Conservation (phyloP, 2,113 vertebrate species). For the Cyanocitta stelleri region DNA sequence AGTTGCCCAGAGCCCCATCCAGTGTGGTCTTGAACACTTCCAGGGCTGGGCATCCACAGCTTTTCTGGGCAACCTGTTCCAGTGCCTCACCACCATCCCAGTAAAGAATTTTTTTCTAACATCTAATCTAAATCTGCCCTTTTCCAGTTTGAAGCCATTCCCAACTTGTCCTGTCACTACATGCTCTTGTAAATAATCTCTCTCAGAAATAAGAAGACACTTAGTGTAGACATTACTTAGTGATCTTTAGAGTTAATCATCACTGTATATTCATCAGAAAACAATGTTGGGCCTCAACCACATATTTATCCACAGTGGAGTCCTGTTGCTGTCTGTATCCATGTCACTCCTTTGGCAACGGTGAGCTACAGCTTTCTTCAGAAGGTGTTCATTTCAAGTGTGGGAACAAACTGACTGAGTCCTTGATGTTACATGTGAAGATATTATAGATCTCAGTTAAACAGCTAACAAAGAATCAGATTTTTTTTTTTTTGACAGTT, state of each 20-base stretch:
- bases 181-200: not conserved
- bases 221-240: not conserved
- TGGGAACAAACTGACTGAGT: not conserved
- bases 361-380: not conserved
- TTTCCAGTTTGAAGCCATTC: not conserved
- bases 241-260: not conserved
- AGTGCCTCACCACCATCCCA: not conserved
- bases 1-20: not conserved
- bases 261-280: not conserved
- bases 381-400: not conserved
- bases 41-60: not conserved
- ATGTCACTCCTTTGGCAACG: not conserved
- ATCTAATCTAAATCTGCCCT: not conserved
- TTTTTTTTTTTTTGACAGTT: not conserved
- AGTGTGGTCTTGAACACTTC: not conserved
- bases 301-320: accelerated
- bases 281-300: not conserved
- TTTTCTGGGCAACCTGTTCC: not conserved
- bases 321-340: not conserved
- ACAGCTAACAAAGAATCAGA: not conserved
- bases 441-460: not conserved
- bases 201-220: not conserved
- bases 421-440: not conserved
- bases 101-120: not conserved
- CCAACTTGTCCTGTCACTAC: not conserved